These are phyloP conservation scores for Drosophila willistoni DNA, from an alignment of 1,140 invertebrate genomes.

Conservation along the genomic window DNA sequence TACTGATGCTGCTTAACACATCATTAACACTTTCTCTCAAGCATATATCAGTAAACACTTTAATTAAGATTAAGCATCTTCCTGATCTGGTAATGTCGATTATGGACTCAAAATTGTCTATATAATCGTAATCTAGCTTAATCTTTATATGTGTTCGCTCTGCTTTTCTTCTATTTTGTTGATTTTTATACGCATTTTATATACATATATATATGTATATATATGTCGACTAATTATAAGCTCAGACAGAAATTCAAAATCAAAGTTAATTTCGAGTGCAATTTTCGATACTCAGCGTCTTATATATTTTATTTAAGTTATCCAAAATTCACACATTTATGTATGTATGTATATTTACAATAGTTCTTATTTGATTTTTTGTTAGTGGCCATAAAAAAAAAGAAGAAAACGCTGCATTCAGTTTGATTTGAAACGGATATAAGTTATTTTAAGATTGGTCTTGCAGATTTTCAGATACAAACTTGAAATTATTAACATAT, in stretches of 20 bases:
- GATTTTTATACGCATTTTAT: conserved; percentile 33
- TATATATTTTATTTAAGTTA: neutral
- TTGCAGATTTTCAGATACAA: neutral
- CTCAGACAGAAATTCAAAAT: too few species aligned
- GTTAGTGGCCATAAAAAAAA: conserved; percentile 60
- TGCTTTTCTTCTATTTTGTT: neutral
- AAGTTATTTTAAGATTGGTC: conserved; percentile 22
- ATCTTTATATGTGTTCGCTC: conserved; percentile 27
- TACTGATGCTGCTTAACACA: neutral
- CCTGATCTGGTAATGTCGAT: too few species aligned
- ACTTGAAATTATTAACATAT: neutral
- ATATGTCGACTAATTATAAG: neutral
- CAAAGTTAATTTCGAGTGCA: conserved; percentile 23
- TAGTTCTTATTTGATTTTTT: conserved; percentile 33
- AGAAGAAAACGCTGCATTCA: too few species aligned
- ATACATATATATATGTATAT: too few species aligned
- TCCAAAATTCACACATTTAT: conserved; percentile 18
- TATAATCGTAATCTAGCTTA: conserved; percentile 11
- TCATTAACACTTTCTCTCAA: too few species aligned
- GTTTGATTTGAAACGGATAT: neutral
- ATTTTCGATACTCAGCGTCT: neutral
- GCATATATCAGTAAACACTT: too few species aligned
- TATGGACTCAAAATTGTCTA: too few species aligned
- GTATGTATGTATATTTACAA: conserved; percentile 21
- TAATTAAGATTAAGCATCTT: too few species aligned